Conservation (phyloP, 2,888 invertebrate genomes). For the Perdita meconis region DNA sequence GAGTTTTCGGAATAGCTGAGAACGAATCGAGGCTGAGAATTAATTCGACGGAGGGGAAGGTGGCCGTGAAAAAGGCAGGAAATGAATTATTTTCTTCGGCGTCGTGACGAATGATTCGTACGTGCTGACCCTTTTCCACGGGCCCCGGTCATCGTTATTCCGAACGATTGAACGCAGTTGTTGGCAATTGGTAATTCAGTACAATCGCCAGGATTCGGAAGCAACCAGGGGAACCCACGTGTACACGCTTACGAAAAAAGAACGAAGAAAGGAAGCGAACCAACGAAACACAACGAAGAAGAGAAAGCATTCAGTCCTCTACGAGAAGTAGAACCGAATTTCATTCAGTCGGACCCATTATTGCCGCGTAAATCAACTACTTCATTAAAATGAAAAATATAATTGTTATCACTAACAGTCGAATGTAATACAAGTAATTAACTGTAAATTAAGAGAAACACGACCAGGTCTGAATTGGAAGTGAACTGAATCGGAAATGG, state of each 20-base stretch:
- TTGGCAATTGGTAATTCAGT: conserved; percentile 74
- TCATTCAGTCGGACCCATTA: not conserved
- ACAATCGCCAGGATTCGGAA: conserved; percentile 59
- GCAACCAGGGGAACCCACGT: conserved; percentile 18
- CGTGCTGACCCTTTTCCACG: conserved; percentile 42
- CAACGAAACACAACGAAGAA: not conserved
- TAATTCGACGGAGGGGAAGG: conserved; percentile 6
- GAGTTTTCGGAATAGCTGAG: not conserved
- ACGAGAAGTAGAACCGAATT: not conserved
- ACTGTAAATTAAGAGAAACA: no score
- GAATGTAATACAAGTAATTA: no score
- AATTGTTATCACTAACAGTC: not conserved
- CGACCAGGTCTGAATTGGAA: no score
- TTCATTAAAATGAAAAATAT: not conserved
- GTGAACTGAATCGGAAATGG: no score
- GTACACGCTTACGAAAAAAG: conserved; percentile 15
- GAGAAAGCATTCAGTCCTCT: not conserved
- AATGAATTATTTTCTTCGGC: conserved; percentile 58
- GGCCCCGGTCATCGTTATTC: conserved; percentile 70
- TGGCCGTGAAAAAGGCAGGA: conserved; percentile 50
- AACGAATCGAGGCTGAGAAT: not conserved
- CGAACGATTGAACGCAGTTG: conserved; percentile 74
- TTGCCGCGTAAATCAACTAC: no score
- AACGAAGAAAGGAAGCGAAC: not conserved
- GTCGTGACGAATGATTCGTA: conserved; percentile 56